Conservation (phyloP, 35 echinoderm and acorn worm genomes). For the Heliocidaris erythrogramma region DNA sequence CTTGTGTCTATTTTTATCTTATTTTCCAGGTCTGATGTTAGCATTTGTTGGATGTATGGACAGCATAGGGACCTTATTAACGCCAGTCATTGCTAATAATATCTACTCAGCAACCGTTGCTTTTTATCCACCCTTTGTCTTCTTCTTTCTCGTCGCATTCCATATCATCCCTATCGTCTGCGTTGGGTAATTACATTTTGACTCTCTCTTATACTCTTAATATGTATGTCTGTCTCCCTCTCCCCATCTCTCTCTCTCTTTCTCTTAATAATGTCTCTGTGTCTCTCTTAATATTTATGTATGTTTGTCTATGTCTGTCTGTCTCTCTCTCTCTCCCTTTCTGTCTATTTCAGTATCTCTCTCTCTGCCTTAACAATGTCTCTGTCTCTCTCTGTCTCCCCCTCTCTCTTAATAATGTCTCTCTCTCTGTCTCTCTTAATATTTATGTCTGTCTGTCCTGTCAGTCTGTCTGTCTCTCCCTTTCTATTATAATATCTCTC, state of each 20-base stretch:
- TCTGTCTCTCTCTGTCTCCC: too few relatives aligned
- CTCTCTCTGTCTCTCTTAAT: too few relatives aligned
- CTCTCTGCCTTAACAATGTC: too few relatives aligned
- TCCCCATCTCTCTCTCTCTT: neutral
- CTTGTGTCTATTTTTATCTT: neutral
- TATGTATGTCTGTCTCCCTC: neutral
- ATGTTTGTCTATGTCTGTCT: too few relatives aligned
- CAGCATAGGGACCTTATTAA: neutral
- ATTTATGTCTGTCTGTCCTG: too few relatives aligned
- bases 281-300: too few relatives aligned
- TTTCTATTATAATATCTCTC: neutral
- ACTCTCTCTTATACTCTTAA: neutral
- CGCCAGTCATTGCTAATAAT: neutral
- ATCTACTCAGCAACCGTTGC: constrained; percentile 22
- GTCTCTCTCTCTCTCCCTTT: too few relatives aligned
- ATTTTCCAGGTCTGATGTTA: constrained; percentile 26
- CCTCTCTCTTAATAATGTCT: too few relatives aligned
- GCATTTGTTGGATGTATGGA: constrained; percentile 11
- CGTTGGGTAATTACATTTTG: neutral
- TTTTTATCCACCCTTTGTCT: neutral
- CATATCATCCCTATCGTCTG: neutral
- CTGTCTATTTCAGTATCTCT: too few relatives aligned
- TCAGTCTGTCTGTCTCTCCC: neutral
- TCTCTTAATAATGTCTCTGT: neutral
- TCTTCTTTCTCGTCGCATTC: neutral